Conservation (phyloP, 2,113 vertebrate species). For the Quiscalus mexicanus region DNA sequence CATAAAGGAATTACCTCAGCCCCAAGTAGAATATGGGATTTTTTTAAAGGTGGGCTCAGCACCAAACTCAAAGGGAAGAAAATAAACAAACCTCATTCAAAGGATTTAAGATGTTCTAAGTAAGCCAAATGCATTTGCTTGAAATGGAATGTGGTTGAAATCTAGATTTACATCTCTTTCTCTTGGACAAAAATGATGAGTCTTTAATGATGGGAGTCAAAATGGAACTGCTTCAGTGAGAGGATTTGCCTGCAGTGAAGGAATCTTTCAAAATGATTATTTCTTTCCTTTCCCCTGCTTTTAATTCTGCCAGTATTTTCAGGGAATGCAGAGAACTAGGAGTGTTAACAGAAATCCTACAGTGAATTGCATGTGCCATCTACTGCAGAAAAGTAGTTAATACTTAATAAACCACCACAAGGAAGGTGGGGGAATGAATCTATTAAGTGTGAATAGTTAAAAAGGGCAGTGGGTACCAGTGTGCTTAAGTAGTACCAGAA, state of each 20-base stretch:
- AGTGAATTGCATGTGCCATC: constrained; percentile 24
- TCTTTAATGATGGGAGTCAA: neutral
- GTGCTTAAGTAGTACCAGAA: neutral
- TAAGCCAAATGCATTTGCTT: neutral
- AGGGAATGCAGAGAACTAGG: neutral
- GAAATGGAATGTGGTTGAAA: neutral
- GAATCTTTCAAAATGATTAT: neutral
- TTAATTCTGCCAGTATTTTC: neutral
- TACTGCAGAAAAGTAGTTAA: constrained; percentile 45
- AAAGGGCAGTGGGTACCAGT: neutral
- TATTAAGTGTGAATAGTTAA: constrained; percentile 21
- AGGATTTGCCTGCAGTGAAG: neutral
- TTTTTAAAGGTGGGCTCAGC: neutral
- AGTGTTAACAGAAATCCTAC: constrained; percentile 10
- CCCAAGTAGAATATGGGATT: neutral
- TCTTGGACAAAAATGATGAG: neutral
- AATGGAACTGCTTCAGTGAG: neutral
- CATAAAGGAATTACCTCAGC: neutral
- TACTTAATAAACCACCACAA: constrained; percentile 27
- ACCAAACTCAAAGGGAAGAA: neutral
- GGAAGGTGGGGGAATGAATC: neutral
- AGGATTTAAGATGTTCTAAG: neutral
- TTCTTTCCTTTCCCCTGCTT: neutral
- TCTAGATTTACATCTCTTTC: neutral
- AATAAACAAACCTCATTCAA: neutral